Evolutionary conservation across 2,113 vertebrate species (phyloP).

Genomic region (Dasyprocta punctata): DNA sequence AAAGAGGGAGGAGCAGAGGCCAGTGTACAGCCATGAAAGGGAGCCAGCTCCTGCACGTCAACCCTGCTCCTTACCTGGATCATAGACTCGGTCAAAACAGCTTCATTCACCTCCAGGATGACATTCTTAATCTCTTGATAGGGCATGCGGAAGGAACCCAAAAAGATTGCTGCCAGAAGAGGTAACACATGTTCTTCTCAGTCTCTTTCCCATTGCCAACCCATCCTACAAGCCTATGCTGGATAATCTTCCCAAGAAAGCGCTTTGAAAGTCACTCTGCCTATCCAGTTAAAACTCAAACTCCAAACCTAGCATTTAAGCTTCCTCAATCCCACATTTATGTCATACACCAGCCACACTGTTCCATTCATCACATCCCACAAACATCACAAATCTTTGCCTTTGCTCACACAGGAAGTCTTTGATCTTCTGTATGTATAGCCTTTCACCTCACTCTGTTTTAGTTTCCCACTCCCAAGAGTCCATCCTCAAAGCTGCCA

Average conservation of each 20-base stretch:
- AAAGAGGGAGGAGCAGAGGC: neutral
- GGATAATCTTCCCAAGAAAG: neutral
- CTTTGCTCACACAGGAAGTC: constrained; percentile 44
- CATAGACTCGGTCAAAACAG: constrained; percentile 90
- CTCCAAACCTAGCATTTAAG: neutral
- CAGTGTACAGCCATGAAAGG: neutral
- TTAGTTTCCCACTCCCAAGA: constrained; percentile 27
- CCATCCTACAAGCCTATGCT: neutral
- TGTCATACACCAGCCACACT: neutral
- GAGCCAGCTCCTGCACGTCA: neutral
- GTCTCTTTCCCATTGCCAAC: neutral
- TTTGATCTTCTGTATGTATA: constrained; percentile 37
- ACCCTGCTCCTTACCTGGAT: constrained; percentile 85
- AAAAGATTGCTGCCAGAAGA: constrained; percentile 89
- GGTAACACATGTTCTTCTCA: constrained; percentile 47
- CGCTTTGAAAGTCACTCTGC: neutral
- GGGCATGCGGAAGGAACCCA: constrained; percentile 91
- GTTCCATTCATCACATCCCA: neutral
- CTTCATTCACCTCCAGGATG: constrained; percentile 90
- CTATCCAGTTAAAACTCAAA: neutral
- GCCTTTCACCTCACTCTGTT: neutral
- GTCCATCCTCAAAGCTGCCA: constrained; percentile 40
- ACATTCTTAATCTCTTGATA: constrained; percentile 92
- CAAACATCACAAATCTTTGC: neutral
- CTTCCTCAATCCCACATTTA: neutral